Percentiles rank a stretch among this genome's conserved stretches.
Conservation (phyloP, 1,140 invertebrate species). For the Drosophila baimaii region DNA sequence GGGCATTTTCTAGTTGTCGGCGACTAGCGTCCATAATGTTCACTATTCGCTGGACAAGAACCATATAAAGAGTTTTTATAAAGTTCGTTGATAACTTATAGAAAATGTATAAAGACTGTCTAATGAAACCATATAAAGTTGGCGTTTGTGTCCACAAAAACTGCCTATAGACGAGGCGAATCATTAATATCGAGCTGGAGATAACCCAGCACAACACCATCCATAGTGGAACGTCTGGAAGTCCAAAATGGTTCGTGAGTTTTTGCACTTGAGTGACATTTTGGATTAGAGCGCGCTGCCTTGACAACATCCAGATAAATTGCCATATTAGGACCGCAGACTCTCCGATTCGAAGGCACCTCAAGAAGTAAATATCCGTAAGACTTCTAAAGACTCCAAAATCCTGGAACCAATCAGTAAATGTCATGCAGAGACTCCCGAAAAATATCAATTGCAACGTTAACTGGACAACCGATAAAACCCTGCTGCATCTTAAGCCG, state of each 20-base stretch:
- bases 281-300: background rate
- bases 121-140: too few species aligned
- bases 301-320: background rate
- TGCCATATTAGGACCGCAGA: background rate
- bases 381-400: background rate
- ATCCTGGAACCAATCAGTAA: fast-evolving
- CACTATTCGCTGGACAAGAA: background rate
- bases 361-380: background rate
- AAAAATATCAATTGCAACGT: background rate
- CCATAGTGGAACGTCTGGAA: background rate
- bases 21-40: background rate
- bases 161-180: too few species aligned
- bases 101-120: background rate
- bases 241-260: background rate
- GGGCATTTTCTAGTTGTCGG: background rate
- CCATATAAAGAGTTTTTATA: background rate
- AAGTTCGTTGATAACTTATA: background rate
- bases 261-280: background rate
- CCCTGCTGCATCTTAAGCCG: background rate
- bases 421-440: background rate
- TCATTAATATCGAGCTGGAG: background rate
- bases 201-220: background rate
- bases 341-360: background rate
- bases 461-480: background rate
- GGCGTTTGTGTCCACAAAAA: too few species aligned